Evolutionary conservation across 2,888 invertebrate species (phyloP), one percentile per base, ranked within the genome.

Genomic region (Ennomos erosarius): DNA sequence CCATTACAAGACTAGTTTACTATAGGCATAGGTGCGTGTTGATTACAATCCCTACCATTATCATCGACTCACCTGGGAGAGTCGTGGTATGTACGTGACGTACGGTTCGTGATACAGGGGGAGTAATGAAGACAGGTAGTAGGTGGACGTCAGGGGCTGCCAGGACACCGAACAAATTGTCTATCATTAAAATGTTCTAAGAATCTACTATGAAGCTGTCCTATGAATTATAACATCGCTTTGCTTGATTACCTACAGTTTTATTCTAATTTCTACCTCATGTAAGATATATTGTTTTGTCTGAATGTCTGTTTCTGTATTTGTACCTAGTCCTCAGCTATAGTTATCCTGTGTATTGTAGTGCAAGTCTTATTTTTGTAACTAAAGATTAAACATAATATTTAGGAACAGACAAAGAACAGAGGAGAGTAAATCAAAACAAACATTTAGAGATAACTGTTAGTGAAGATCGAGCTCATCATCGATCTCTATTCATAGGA

Each of bases 71-170:
- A 91, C 91, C 90, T 90, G 90, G 42, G 89, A 84, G 65, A 90
- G 80, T 78, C 74, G 87, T 64, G 91, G 90, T 76, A 84, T 80
- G 73, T 90, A 90, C 68, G 86, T 75, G 75, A 87, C 71, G 83
- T 85, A 87, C 79, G 90, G 88, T 68, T 80, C 75, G 84, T 85
- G 81, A 84, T 87, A 88, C 79, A 81, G 84, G 72, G 88, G 87
- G 71, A 82, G 78, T 66, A 79, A 79, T 67, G 87, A 82, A 60
- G 87, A 81, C 70, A 88, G 79, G 85, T 90, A 90, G 89, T 89
- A 91, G 74, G 75, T 68, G 64, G 89, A 87, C 64, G 84, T 80
- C 88, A 87, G 84, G 79, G 90, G 90, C 91, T 90, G 87, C 74
- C 51, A 71, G 74, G 70, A 64, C 62, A 69, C 55, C 68, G 69